Conservation (phyloP, 1,140 invertebrate genomes). For the Nautilus pompilius region DNA sequence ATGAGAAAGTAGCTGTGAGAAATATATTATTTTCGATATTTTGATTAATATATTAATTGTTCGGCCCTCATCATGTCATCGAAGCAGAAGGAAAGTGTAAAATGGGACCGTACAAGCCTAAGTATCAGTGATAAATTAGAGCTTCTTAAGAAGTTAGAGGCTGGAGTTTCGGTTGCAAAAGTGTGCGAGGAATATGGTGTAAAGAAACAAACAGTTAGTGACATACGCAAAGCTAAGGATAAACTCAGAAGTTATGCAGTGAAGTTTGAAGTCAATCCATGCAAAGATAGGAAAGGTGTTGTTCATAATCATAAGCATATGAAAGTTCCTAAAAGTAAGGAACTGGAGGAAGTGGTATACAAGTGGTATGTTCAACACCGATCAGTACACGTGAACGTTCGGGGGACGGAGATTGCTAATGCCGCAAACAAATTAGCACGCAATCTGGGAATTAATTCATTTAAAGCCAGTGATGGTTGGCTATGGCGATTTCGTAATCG, state of each 20-base stretch:
- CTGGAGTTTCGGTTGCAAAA: background rate
- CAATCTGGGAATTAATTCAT: background rate
- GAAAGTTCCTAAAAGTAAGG: background rate
- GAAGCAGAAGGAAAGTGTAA: background rate
- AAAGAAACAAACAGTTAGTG: background rate
- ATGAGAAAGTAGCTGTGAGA: background rate
- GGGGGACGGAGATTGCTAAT: background rate
- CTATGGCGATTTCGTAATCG: conserved; percentile 2
- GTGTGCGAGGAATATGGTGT: background rate
- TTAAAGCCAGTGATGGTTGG: conserved; percentile 1
- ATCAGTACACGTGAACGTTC: background rate
- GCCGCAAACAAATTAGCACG: background rate
- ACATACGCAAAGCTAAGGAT: background rate
- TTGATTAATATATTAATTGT: conserved; percentile 1
- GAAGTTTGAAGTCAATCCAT: background rate
- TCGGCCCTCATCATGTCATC: background rate
- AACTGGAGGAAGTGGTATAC: background rate
- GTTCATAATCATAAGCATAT: background rate
- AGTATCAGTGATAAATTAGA: background rate
- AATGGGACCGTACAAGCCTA: background rate
- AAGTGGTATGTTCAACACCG: background rate
- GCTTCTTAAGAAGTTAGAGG: conserved; percentile 1
- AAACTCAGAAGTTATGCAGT: background rate
- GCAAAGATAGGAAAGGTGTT: background rate
- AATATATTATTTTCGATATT: no score